Base-by-base conservation (phyloP, 2,888 invertebrate species). In the Hydroisotoma schaefferi region DNA sequence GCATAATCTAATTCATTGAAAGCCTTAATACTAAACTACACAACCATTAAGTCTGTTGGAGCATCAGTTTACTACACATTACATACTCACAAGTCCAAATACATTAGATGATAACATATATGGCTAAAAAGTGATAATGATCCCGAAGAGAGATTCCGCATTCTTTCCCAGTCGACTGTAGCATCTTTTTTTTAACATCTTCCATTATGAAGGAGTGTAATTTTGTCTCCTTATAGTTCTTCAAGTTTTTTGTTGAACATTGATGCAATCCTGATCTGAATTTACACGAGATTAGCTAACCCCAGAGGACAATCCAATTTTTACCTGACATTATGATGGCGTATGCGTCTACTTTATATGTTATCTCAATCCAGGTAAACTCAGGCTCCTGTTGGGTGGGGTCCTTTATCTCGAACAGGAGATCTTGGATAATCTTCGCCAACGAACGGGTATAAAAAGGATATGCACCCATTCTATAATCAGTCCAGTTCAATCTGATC, bases 391-490 rank as follows among this genome's bases (percentile, higher is more conserved):
- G 46, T 27, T 51, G 61, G 61, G 61, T 55, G 61, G 57, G 37
- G 61, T 48, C 43, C 40, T 44, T 29, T 20, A 40, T 40, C 48
- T 12, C 48, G 47, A 27, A 10, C 2, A 12, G 23, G 15, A 20
- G 28, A 27, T 28, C 29, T 28, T 20, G 23, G 18, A 23, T 10
- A 4, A 47, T 23, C n/a, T 47, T 47, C 20, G 5, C 25, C 10
- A 10, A n/a, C 12, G n/a, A 47, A 47, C 8, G 25, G 28, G 64
- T 65, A 65, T 65, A 65, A 65, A 65, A 56, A 65, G 59, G 22
- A 22, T 29, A 46, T 23, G 23, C n/a, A 23, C n/a, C 18, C 12
- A 26, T 57, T 33, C 20, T 47, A 27, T 29, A 55, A 59, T 65
- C 55, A 65, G 52, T 65, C 57, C 61, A 59, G 23, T 28, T 28